Percentiles rank a stretch among this genome's conserved stretches.
phyloP scores from a whole-genome alignment of 2,113 vertebrate genomes.

The Rattus norvegicus region GRCr8 NC_086020.1:115903501-115904000 shows the following conservation, averaged over 20 bases:
- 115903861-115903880: conserved; percentile 20
- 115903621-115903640: not conserved
- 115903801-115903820: not conserved
- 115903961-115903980: not conserved
- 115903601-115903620: not conserved
- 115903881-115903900: not conserved
- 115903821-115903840: conserved; percentile 42
- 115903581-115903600: not conserved
- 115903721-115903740: not conserved
- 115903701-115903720: not conserved
- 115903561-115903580: not conserved
- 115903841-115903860: conserved; percentile 51
- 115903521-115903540: not conserved
- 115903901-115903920: not conserved
- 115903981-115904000: not conserved
- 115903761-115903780: conserved; percentile 14
- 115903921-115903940: conserved; percentile 24
- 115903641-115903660: not conserved
- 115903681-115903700: not conserved
- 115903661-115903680: not conserved
- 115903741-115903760: not conserved
- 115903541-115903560: not conserved
- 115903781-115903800: conserved; percentile 9
- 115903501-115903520: not conserved
- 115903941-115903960: not conserved